These are phyloP conservation scores for Engystomops pustulosus DNA, from an alignment of 2,113 vertebrate genomes.

Conservation along the genomic window DNA sequence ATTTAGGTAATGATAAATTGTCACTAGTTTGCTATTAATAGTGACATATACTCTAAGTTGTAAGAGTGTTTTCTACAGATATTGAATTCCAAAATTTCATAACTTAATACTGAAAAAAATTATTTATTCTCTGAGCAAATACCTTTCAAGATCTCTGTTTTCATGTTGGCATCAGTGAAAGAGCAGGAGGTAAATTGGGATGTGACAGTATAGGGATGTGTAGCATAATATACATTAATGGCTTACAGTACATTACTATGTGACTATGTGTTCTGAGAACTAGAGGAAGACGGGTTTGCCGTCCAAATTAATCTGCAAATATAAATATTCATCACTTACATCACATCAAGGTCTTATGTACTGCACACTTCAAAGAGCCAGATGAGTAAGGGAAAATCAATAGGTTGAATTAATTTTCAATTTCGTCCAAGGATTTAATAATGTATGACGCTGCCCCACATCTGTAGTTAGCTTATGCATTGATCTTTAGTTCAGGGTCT, in stretches of 20 bases:
- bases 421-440: constrained; percentile 64
- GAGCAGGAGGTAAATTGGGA: background rate
- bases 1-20: no score
- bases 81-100: no score
- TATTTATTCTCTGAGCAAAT: no score
- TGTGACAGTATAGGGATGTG: background rate
- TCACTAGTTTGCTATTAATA: no score
- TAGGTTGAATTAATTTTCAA: constrained; percentile 62
- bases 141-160: background rate
- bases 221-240: background rate
- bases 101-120: no score
- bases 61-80: no score
- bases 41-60: no score
- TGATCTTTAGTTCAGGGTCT: constrained; percentile 61
- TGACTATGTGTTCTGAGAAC: background rate
- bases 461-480: constrained; percentile 61
- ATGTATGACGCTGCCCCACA: constrained; percentile 40
- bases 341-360: constrained; percentile 53
- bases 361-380: constrained; percentile 56
- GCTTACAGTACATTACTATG: background rate
- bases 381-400: constrained; percentile 62
- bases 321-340: constrained; percentile 46
- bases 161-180: background rate
- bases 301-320: constrained; percentile 40
- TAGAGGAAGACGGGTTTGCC: background rate